These are phyloP conservation scores for Otus scops DNA, from an alignment of 2,797 vertebrate species.

Conservation along the genomic window DNA sequence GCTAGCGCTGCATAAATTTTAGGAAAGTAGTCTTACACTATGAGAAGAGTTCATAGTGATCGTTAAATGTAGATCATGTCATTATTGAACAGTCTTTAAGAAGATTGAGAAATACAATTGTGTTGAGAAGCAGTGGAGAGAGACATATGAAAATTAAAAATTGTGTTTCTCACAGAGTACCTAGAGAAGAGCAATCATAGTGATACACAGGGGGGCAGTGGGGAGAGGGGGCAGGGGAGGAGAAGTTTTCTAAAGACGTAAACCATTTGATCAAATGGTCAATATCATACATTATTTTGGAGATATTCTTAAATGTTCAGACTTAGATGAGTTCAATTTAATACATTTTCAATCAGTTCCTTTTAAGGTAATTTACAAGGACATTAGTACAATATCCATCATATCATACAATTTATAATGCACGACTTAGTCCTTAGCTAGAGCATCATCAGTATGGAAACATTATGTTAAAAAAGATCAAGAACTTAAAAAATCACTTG, in stretches of 20 bases:
- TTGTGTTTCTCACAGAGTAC: neutral
- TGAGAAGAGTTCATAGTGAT: neutral
- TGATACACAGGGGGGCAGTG: rapidly evolving
- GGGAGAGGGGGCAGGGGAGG: rapidly evolving
- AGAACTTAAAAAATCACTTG: neutral
- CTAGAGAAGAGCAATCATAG: neutral
- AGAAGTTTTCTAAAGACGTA: neutral
- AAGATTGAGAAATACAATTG: neutral
- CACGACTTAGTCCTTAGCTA: neutral
- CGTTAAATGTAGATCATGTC: neutral
- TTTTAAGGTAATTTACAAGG: neutral
- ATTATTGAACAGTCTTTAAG: neutral
- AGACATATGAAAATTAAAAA: neutral
- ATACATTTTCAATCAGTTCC: neutral
- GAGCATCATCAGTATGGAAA: neutral
- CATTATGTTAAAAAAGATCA: neutral
- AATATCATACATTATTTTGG: neutral
- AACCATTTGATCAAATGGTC: neutral
- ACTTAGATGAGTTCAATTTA: neutral
- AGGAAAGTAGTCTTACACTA: neutral
- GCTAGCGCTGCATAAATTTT: neutral
- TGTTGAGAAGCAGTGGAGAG: neutral
- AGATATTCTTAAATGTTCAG: neutral
- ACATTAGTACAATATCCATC: neutral
- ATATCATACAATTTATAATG: neutral